Evolutionary conservation across 64 coral and sea anemone species (phyloP).

Genomic region (Trachythela sp.): DNA sequence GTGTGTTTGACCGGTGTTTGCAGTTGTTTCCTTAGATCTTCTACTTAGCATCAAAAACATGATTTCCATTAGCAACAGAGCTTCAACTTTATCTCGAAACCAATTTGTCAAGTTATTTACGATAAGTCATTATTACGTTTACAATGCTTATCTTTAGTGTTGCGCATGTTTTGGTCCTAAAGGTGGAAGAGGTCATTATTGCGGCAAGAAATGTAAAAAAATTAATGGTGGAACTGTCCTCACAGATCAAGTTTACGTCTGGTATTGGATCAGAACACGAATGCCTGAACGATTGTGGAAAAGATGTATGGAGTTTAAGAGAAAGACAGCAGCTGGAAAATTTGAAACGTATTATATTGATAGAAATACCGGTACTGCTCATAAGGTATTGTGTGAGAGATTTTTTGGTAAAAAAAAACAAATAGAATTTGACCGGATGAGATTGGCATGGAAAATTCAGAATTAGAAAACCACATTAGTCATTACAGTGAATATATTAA

Average conservation of each 20-base stretch:
- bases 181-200: not conserved
- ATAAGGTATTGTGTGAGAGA: not conserved
- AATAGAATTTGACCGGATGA: not conserved
- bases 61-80: too few species aligned
- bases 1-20: too few species aligned
- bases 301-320: not conserved
- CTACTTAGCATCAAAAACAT: too few species aligned
- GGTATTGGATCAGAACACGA: not conserved
- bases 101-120: too few species aligned
- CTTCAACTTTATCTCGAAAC: too few species aligned
- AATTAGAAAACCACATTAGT: too few species aligned
- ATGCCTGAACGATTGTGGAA: not conserved
- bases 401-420: not conserved
- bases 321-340: not conserved
- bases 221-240: not conserved
- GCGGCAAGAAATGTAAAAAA: not conserved
- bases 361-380: not conserved
- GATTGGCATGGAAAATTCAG: too few species aligned
- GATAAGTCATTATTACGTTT: too few species aligned
- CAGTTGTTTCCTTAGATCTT: too few species aligned
- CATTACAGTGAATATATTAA: too few species aligned
- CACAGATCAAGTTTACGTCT: not conserved
- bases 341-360: not conserved
- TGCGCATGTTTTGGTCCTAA: too few species aligned
- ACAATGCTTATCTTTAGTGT: not conserved